Conservation (phyloP, 1,140 invertebrate genomes). For the Apocrypta bakeri region DNA sequence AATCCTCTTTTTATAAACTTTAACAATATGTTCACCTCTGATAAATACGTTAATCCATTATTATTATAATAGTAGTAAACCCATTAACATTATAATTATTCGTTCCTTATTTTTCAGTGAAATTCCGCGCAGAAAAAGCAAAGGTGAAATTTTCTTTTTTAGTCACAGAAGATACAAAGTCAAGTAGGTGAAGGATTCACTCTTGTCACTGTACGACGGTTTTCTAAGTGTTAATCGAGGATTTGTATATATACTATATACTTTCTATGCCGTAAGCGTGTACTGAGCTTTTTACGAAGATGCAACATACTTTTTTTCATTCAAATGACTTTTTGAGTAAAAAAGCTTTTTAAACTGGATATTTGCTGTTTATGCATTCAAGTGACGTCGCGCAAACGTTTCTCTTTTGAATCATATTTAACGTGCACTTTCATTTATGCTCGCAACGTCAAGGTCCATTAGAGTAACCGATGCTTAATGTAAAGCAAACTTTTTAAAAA, state of each 20-base stretch:
- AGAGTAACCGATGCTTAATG: neutral
- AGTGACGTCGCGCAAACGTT: neutral
- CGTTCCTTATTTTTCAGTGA: no score
- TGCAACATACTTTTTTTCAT: neutral
- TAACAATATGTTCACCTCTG: no score
- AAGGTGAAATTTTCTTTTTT: neutral
- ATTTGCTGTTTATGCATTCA: neutral
- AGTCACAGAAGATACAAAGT: neutral
- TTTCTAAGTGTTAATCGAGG: conserved; percentile 11
- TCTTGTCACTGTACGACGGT: neutral
- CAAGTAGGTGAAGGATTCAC: conserved; percentile 30
- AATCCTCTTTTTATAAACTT: no score
- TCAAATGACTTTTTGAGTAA: neutral
- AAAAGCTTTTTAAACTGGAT: neutral
- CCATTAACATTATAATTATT: no score
- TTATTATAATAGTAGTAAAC: no score
- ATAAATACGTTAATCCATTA: no score
- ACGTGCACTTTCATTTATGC: neutral
- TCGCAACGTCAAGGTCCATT: neutral
- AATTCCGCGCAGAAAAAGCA: no score
- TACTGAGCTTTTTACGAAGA: neutral
- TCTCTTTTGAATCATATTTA: neutral
- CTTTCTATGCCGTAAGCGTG: neutral
- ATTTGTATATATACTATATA: neutral
- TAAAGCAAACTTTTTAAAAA: neutral